Evolutionary conservation across 37 sponge, comb jelly and placozoan species (phyloP), one percentile per base, ranked within the genome.

Genomic region (Mnemiopsis leidyi): DNA sequence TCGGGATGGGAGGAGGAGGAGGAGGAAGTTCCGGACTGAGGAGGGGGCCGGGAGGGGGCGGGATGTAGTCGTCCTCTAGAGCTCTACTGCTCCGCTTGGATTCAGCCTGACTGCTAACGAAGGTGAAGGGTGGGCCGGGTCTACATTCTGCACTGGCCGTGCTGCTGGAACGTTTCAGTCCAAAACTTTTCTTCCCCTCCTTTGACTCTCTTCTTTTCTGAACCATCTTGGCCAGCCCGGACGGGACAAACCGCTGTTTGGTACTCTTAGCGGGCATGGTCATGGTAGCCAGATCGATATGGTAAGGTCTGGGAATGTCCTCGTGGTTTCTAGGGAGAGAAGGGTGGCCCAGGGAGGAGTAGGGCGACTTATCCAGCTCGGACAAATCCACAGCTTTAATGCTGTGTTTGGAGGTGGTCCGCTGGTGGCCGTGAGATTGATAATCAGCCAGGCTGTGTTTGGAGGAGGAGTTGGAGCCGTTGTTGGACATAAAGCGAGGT

Each of bases 391-490:
- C 82, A 5, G 37, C 82, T 25, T 69, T 21, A 3, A 69, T 69
- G 37, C 82, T 79, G 36, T 79, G 82, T 35, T 79, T 79, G 32
- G 37, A 36, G 82, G 82, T 79, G 37, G 82, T 79, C 73, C 73
- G 73, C 24, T 25, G 73, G 29, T 69, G 73, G 2, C 23, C n/a
- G 28, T 28, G 28, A 69, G 73, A 5, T 18, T 5, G 5, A n/a
- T n/a, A n/a, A 48, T 48, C 61, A 18, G 13, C 13, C 61, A 48
- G 61, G n/a, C 73, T 69, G 73, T 28, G 24, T 28, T 69, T 69
- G 73, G 73, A 69, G 73, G 28, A 69, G n/a, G 7, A n/a, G 73
- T 25, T 21, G 73, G 73, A 69, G 68, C 18, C 18, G 68, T 9
- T 61, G 73, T 16, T 25, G 9, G 73, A 79, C 0, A 16, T 79